Conservation (phyloP, 2,888 invertebrate genomes). For the Drosophila recens region DNA sequence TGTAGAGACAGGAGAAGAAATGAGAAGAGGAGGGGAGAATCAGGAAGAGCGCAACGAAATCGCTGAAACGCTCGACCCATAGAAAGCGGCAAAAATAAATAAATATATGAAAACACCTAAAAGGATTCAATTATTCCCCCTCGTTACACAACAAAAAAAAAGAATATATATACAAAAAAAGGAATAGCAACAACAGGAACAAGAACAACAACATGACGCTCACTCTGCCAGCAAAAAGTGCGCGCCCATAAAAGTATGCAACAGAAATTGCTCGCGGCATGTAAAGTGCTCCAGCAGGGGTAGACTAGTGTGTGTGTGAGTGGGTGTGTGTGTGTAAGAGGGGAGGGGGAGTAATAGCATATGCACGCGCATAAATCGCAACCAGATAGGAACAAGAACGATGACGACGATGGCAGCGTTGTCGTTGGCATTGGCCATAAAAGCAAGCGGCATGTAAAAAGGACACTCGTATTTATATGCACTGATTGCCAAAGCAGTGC, state of each 20-base stretch:
- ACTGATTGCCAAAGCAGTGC: slow-evolving; percentile 80
- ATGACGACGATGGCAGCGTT: slow-evolving; percentile 42
- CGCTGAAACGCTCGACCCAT: slow-evolving; percentile 63
- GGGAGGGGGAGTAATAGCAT: slow-evolving; percentile 45
- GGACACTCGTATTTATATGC: slow-evolving; percentile 80
- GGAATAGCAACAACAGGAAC: slow-evolving; percentile 42
- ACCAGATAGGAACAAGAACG: slow-evolving; percentile 61
- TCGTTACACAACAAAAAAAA: slow-evolving; percentile 73
- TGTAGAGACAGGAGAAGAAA: not conserved
- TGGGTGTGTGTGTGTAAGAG: not conserved
- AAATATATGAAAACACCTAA: slow-evolving; percentile 80
- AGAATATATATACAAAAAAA: slow-evolving; percentile 16
- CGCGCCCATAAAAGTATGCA: slow-evolving; percentile 77
- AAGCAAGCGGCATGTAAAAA: slow-evolving; percentile 77
- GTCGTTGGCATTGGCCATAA: slow-evolving; percentile 62
- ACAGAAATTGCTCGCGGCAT: slow-evolving; percentile 78
- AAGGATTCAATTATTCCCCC: slow-evolving; percentile 81
- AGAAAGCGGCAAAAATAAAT: slow-evolving; percentile 57
- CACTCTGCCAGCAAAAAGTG: slow-evolving; percentile 55
- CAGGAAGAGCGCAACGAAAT: slow-evolving; percentile 29
- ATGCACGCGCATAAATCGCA: slow-evolving; percentile 76
- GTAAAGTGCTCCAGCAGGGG: slow-evolving; percentile 65
- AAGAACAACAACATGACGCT: slow-evolving; percentile 43
- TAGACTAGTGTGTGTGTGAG: not conserved
- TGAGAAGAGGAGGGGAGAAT: not conserved